Percentiles rank a stretch among this genome's conserved stretches.
Evolutionary conservation across 2,888 invertebrate species (phyloP).

Genomic region (Ethmia dodecea): DNA sequence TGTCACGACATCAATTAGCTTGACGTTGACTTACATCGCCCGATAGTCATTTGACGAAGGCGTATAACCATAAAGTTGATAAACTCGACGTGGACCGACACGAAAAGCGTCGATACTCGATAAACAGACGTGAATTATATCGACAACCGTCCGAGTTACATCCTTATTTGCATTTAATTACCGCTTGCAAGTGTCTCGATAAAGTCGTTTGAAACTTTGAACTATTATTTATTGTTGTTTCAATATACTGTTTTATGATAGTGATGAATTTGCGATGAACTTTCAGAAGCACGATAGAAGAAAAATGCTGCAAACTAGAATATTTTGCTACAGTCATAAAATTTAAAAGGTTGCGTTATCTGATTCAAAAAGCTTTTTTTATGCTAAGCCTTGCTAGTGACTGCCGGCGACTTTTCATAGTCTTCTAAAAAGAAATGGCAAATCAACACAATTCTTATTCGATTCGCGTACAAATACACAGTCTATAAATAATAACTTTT

Average conservation of each 20-base stretch:
- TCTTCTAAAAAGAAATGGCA: too few relatives aligned
- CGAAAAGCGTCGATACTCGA: constrained; percentile 56
- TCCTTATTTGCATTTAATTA: constrained; percentile 59
- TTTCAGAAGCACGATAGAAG: too few relatives aligned
- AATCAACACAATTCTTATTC: too few relatives aligned
- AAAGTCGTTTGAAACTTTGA: not conserved
- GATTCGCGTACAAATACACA: too few relatives aligned
- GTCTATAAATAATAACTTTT: too few relatives aligned
- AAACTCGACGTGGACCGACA: constrained; percentile 34
- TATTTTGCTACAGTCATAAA: too few relatives aligned
- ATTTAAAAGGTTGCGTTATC: too few relatives aligned
- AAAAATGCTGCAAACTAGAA: too few relatives aligned
- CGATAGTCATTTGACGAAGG: constrained; percentile 46
- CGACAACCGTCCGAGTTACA: constrained; percentile 44
- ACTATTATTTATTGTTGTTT: not conserved
- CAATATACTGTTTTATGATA: not conserved
- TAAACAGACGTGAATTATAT: constrained; percentile 55
- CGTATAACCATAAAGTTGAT: constrained; percentile 54
- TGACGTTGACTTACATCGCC: constrained; percentile 52
- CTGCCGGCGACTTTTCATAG: too few relatives aligned
- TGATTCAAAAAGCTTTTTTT: too few relatives aligned
- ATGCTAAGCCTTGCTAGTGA: too few relatives aligned
- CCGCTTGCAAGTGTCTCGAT: constrained; percentile 12
- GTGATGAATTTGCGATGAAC: not conserved
- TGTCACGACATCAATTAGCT: constrained; percentile 50